Conservation (phyloP, 2,888 invertebrate genomes). For the Latrodectus elegans region DNA sequence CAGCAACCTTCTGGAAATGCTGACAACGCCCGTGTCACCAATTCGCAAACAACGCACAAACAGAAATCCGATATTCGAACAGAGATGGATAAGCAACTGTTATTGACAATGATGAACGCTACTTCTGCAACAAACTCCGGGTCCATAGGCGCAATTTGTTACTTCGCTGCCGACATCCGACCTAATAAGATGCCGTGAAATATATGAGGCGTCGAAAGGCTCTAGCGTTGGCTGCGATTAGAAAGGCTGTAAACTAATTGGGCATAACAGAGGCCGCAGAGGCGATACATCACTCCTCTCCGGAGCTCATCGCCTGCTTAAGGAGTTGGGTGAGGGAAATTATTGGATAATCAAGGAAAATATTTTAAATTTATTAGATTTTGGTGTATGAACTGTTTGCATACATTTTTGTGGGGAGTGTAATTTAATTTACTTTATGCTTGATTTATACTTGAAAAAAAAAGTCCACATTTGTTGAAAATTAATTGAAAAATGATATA, state of each 20-base stretch:
- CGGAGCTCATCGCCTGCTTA: too few relatives aligned
- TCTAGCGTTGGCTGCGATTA: slow-evolving; percentile 18
- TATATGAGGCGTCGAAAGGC: slow-evolving; percentile 21
- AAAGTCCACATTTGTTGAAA: too few relatives aligned
- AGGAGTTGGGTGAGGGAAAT: too few relatives aligned
- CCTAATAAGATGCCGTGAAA: slow-evolving; percentile 18
- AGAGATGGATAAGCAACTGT: slow-evolving; percentile 19
- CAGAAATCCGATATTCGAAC: slow-evolving; percentile 2
- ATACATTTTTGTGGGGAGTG: too few relatives aligned
- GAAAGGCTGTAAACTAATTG: slow-evolving; percentile 9
- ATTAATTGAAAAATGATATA: too few relatives aligned
- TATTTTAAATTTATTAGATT: too few relatives aligned
- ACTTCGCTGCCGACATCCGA: slow-evolving; percentile 12
- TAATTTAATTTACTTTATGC: too few relatives aligned
- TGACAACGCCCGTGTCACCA: too few relatives aligned
- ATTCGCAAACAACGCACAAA: background rate
- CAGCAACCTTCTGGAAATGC: too few relatives aligned
- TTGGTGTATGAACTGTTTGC: too few relatives aligned
- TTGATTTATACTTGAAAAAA: too few relatives aligned
- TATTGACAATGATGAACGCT: slow-evolving; percentile 42
- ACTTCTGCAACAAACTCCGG: slow-evolving; percentile 38
- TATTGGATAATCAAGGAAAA: too few relatives aligned
- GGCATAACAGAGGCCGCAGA: background rate
- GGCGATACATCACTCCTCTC: background rate
- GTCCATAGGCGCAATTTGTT: slow-evolving; percentile 38